phyloP scores from a whole-genome alignment of 2,113 vertebrate species.

The Isichthys henryi region DNA sequence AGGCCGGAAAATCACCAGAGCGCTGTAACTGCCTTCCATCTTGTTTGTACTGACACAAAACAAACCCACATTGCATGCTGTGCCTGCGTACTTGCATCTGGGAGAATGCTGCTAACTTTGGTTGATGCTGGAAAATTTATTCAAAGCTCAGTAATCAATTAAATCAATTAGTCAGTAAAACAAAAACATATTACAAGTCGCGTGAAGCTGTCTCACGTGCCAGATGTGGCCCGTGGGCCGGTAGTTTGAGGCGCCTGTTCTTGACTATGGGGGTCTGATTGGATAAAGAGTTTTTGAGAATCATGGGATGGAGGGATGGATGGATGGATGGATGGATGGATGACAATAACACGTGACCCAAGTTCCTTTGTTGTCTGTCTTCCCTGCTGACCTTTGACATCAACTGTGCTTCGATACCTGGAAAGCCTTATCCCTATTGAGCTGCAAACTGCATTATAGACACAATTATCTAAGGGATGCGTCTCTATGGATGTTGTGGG shows the following conservation, averaged over 20 bases:
- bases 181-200: background rate
- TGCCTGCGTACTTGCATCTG: background rate
- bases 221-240: background rate
- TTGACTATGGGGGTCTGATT: background rate
- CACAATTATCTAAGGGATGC: background rate
- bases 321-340: background rate
- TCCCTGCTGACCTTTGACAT: background rate
- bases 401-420: background rate
- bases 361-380: background rate
- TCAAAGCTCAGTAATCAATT: background rate
- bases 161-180: background rate
- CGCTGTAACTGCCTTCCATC: background rate
- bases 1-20: background rate
- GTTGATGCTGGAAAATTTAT: background rate
- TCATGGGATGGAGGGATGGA: background rate
- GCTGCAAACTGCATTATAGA: background rate
- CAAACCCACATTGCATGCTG: background rate
- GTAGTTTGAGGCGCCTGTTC: background rate
- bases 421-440: background rate
- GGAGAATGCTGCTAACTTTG: background rate
- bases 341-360: background rate
- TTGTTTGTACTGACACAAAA: background rate
- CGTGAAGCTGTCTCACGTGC: background rate
- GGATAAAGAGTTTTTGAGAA: background rate
- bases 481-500: background rate